These are phyloP conservation scores for Agriotes lineatus DNA, from an alignment of 2,888 invertebrate genomes.

Conservation along the genomic window DNA sequence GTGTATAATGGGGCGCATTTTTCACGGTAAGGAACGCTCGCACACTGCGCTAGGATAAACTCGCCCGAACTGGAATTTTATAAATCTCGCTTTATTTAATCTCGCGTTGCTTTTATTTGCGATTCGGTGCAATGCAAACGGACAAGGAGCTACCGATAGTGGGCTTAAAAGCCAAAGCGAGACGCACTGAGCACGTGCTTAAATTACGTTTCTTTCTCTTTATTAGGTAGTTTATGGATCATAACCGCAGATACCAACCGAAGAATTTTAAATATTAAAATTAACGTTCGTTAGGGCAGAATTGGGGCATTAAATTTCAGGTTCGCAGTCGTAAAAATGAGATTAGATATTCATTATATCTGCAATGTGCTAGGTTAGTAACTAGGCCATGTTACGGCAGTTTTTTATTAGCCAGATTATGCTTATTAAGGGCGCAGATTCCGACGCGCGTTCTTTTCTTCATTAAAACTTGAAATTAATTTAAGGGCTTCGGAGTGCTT, in stretches of 20 bases:
- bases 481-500: slow-evolving; percentile 4
- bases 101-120: slow-evolving; percentile 8
- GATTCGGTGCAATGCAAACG: background rate
- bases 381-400: slow-evolving; percentile 12
- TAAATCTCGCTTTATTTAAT: slow-evolving; percentile 28
- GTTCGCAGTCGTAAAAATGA: slow-evolving; percentile 34
- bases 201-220: slow-evolving; percentile 30
- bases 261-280: slow-evolving; percentile 42
- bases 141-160: too few species aligned
- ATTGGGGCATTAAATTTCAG: slow-evolving; percentile 40
- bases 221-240: slow-evolving; percentile 40
- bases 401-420: slow-evolving; percentile 30
- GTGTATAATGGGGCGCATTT: slow-evolving; percentile 55
- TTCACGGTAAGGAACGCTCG: slow-evolving; percentile 30
- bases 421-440: slow-evolving; percentile 26
- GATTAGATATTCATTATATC: slow-evolving; percentile 40
- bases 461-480: slow-evolving; percentile 30
- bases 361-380: slow-evolving; percentile 31
- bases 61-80: slow-evolving; percentile 17
- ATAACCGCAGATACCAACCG: slow-evolving; percentile 37
- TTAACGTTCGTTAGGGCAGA: slow-evolving; percentile 39
- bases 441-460: slow-evolving; percentile 19
- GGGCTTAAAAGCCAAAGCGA: slow-evolving; percentile 9
- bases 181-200: slow-evolving; percentile 4
- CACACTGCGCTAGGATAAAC: slow-evolving; percentile 10